Conservation (phyloP, 2,888 invertebrate genomes). For the Epistrophe eligans region DNA sequence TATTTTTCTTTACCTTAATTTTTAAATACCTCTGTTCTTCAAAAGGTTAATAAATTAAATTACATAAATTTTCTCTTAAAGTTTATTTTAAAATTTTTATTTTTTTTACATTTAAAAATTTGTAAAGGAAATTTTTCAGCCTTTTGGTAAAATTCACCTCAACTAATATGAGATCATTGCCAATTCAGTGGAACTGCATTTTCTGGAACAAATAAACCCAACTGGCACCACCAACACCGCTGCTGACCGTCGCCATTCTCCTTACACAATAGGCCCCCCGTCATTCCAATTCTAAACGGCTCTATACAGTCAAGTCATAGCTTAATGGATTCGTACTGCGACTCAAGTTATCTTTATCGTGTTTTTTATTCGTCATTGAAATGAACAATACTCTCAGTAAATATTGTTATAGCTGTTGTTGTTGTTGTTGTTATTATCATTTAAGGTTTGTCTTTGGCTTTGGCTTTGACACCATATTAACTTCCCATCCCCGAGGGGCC, state of each 20-base stretch:
- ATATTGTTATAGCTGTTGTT: background rate
- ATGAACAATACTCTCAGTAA: constrained; percentile 40
- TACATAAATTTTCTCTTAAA: too few relatives aligned
- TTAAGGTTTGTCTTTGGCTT: background rate
- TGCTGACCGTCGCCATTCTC: background rate
- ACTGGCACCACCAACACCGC: background rate
- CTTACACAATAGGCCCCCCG: constrained; percentile 13
- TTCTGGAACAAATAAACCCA: constrained; percentile 49
- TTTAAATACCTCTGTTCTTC: too few relatives aligned
- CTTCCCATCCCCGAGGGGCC: constrained; percentile 44
- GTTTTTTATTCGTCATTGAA: constrained; percentile 53
- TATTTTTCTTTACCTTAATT: too few relatives aligned
- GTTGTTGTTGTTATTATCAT: too few relatives aligned
- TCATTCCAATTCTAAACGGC: constrained; percentile 19
- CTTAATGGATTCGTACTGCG: constrained; percentile 27
- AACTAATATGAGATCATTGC: constrained; percentile 57
- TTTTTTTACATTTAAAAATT: background rate
- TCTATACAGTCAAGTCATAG: background rate
- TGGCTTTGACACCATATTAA: constrained; percentile 16
- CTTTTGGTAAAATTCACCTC: constrained; percentile 28
- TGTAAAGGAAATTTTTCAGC: too few relatives aligned
- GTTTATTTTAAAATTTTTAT: too few relatives aligned
- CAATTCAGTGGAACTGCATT: constrained; percentile 54
- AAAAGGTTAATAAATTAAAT: too few relatives aligned
- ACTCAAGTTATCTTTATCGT: constrained; percentile 45